Base-by-base conservation (phyloP, 2,888 invertebrate genomes). In the Caenorhabditis sp. region DNA sequence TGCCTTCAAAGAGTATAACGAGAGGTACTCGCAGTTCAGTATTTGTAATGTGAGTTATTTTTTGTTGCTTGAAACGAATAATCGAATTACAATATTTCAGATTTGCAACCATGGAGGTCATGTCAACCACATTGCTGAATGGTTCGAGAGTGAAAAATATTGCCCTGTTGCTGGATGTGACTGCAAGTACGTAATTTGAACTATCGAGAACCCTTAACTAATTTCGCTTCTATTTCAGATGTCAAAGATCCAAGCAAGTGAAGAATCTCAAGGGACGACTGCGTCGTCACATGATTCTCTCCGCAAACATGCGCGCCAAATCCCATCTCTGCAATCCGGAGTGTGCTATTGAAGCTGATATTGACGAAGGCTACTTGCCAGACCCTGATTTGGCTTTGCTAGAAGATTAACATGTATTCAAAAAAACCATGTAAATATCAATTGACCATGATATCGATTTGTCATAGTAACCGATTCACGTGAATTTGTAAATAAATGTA, bases 21-120 rank as follows among this genome's bases (percentile, higher is more conserved):
- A 80, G 14, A 63, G 72, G 14, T 73, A 24, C 47, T 47, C 66
- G 16, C 73, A 80, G 19, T 80, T 80, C 10, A 59, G 31, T 24
- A 44, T 79, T 19, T 83, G 83, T 59, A 75, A 68, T 35, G 70
- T 80, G 10, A 70, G 83, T 68, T 26, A n/a, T 38, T 41, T 31
- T n/a, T n/a, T n/a, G n/a, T 6, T 35, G 8, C 31, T 35, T 12
- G 12, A 8, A 41, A 16, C 1, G 51, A 26, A 35, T 31, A 24
- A 1, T 64, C 49, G 22, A 41, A 3, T 19, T 31, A 22, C 14
- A 61, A 61, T 26, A 8, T 51, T 68, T 38, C 19, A 75, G 83
- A 70, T 80, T 24, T 84, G 84, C 61, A 80, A 80, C 22, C 84
- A 84, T 24, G 84, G 84, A 16, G 84, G 84, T 0, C 84, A 84